Percentiles rank a stretch among this genome's conserved stretches.
phyloP scores from a whole-genome alignment of 1,140 invertebrate species.

The Diorhabda sublineata region DNA sequence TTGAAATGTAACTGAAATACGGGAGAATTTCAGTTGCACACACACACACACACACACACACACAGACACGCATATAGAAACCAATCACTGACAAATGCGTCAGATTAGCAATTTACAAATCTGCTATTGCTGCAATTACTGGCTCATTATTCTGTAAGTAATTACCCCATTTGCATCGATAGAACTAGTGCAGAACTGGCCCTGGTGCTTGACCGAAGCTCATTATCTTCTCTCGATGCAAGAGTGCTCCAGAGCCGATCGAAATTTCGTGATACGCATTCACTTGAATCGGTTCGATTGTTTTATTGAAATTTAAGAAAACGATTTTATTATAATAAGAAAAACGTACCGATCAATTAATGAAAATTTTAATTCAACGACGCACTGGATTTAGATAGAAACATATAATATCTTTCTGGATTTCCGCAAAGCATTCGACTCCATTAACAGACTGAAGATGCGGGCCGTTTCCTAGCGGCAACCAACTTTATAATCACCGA shows the following conservation, averaged over 20 bases:
- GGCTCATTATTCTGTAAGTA: constrained; percentile 48
- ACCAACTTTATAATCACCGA: no score
- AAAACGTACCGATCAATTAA: no score
- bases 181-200: constrained; percentile 16
- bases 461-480: no score
- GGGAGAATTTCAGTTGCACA: constrained; percentile 21
- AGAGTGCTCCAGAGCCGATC: constrained; percentile 12
- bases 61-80: constrained; percentile 25
- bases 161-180: constrained; percentile 40
- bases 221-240: constrained; percentile 15
- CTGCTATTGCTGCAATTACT: constrained; percentile 48
- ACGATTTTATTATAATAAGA: no score
- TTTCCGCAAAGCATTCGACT: no score
- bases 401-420: no score
- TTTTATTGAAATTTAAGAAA: no score
- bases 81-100: constrained; percentile 47
- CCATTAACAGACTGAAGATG: no score
- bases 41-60: constrained; percentile 17
- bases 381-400: no score
- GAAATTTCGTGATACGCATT: constrained; percentile 4
- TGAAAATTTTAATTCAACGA: no score
- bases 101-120: constrained; percentile 49
- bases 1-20: constrained; percentile 20
- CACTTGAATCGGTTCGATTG: no score
- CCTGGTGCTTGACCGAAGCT: constrained; percentile 13